A percentile compares a stretch with the other conserved stretches of the same genome.
These are phyloP conservation scores for Sitodiplosis mosellana DNA, from an alignment of 1,140 invertebrate genomes.

Conservation along the genomic window DNA sequence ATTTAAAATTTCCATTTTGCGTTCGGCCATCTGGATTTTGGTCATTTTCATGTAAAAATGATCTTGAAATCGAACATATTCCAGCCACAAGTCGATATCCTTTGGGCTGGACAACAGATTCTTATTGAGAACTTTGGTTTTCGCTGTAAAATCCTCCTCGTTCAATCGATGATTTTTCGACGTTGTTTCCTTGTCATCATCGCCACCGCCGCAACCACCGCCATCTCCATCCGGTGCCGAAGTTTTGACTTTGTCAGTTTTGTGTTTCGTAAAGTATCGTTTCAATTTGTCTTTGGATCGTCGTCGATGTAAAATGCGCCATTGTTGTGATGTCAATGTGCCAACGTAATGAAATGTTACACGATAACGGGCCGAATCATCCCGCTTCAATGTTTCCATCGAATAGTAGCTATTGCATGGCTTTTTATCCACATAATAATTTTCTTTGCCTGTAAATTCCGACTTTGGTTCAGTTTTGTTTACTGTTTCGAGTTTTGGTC, in stretches of 20 bases:
- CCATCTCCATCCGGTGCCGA: background rate
- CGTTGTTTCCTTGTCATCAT: background rate
- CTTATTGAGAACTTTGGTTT: constrained; percentile 31
- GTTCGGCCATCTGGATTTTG: constrained; percentile 24
- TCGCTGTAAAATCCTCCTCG: constrained; percentile 27
- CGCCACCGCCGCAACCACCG: no score
- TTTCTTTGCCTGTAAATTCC: constrained; percentile 22
- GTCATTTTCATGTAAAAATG: constrained; percentile 22
- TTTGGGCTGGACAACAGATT: constrained; percentile 27
- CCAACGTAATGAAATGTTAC: constrained; percentile 14
- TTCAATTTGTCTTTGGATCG: constrained; percentile 8
- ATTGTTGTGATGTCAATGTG: constrained; percentile 11
- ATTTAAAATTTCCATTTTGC: constrained; percentile 34
- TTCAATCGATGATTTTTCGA: background rate
- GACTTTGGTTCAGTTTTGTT: constrained; percentile 5
- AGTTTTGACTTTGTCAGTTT: background rate
- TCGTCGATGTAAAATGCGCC: background rate
- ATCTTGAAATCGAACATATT: constrained; percentile 38
- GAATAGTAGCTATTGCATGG: constrained; percentile 24
- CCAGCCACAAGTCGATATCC: constrained; percentile 32
- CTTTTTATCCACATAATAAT: constrained; percentile 33
- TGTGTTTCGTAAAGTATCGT: constrained; percentile 8
- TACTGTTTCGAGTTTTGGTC: background rate
- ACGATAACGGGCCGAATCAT: constrained; percentile 28
- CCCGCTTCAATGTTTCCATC: constrained; percentile 27